Percentiles rank a stretch among this genome's conserved stretches.
These are phyloP conservation scores for Scaptomyza tumidula DNA, from an alignment of 2,888 invertebrate species.

Conservation along the genomic window DNA sequence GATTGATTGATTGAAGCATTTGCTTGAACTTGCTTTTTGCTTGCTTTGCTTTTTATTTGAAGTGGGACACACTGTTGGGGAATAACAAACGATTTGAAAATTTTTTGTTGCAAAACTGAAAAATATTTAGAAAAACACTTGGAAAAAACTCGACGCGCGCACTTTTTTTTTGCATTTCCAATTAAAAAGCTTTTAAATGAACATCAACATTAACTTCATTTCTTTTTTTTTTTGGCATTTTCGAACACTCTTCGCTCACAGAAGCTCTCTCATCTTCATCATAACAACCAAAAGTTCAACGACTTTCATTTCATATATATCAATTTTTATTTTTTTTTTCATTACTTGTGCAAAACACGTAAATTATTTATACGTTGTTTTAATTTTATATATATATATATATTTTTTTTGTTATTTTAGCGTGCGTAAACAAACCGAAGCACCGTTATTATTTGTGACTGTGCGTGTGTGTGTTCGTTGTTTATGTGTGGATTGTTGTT, in stretches of 20 bases:
- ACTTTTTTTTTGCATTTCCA: slow-evolving; percentile 47
- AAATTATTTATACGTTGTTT: slow-evolving; percentile 1
- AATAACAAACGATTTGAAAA: slow-evolving; percentile 60
- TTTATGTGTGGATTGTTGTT: slow-evolving; percentile 6
- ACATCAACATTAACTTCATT: slow-evolving; percentile 28
- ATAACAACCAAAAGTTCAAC: slow-evolving; percentile 60
- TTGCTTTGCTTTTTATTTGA: slow-evolving; percentile 36
- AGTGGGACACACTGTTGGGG: slow-evolving; percentile 56
- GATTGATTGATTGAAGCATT: slow-evolving; percentile 24
- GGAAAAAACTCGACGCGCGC: slow-evolving; percentile 77
- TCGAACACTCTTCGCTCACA: slow-evolving; percentile 69
- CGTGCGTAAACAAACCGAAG: slow-evolving; percentile 25
- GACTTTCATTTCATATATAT: slow-evolving; percentile 52
- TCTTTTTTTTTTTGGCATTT: slow-evolving; percentile 57
- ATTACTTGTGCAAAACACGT: slow-evolving; percentile 49
- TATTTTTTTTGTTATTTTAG: slow-evolving; percentile 28
- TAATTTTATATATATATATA: no score
- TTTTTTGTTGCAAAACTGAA: slow-evolving; percentile 71
- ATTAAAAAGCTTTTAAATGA: slow-evolving; percentile 28
- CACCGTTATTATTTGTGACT: not conserved
- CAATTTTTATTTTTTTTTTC: slow-evolving; percentile 24
- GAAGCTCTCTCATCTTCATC: slow-evolving; percentile 18
- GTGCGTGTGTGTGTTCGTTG: slow-evolving; percentile 1
- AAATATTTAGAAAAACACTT: slow-evolving; percentile 80
- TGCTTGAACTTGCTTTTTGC: slow-evolving; percentile 36